These are phyloP conservation scores for Zaprionus inermis DNA, from an alignment of 1,140 invertebrate species.

Conservation along the genomic window DNA sequence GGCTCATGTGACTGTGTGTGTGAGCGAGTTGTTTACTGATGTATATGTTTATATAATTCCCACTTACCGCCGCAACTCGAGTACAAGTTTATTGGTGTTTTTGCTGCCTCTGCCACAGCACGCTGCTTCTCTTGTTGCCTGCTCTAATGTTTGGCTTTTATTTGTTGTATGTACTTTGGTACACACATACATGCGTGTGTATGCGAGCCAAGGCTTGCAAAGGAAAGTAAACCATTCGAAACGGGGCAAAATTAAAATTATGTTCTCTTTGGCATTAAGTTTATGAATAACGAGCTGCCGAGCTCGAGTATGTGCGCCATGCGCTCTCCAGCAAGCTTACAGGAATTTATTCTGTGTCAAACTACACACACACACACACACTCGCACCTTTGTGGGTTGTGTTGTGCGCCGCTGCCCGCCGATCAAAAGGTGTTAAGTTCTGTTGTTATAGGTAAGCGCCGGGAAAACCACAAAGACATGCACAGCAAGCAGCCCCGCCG, in stretches of 20 bases:
- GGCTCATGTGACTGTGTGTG: neutral
- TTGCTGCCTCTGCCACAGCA: neutral
- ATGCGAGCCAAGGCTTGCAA: conserved; percentile 22
- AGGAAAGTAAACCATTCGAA: conserved; percentile 64
- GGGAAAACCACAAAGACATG: conserved; percentile 69
- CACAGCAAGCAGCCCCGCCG: conserved; percentile 46
- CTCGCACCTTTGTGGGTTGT: conserved; percentile 16
- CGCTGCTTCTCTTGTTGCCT: conserved; percentile 28
- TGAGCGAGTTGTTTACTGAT: conserved; percentile 53
- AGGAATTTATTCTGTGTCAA: conserved; percentile 74
- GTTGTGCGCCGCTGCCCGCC: conserved; percentile 56
- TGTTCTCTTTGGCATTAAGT: conserved; percentile 81
- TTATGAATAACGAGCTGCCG: conserved; percentile 75
- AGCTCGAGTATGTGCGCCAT: conserved; percentile 10
- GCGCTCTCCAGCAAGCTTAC: conserved; percentile 66
- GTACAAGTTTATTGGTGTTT: conserved; percentile 70
- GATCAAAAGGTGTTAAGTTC: conserved; percentile 80
- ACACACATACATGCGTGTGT: neutral
- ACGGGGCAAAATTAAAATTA: conserved; percentile 75
- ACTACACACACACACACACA: conserved; percentile 52
- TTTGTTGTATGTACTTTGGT: conserved; percentile 44
- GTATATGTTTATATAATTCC: conserved; percentile 81
- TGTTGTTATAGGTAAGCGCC: conserved; percentile 74
- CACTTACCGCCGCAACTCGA: conserved; percentile 62
- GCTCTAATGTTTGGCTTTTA: conserved; percentile 73